Percentiles rank a stretch among this genome's conserved stretches.
These are phyloP conservation scores for Aselliscus stoliczkanus DNA, from an alignment of 2,797 vertebrate genomes.

Conservation along the genomic window DNA sequence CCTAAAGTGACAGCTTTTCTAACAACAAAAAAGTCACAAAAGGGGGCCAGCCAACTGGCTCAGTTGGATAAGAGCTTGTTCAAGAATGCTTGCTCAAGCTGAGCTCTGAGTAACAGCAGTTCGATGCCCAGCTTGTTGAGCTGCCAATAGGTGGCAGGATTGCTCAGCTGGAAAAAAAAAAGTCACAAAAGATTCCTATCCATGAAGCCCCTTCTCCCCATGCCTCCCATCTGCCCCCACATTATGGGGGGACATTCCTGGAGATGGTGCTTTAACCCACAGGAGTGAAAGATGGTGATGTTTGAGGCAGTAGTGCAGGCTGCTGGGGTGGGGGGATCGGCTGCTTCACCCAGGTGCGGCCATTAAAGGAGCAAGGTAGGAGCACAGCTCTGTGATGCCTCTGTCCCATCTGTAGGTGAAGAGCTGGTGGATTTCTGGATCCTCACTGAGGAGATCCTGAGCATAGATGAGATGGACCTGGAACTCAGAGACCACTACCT, in stretches of 20 bases:
- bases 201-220: background rate
- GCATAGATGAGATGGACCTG: slow-evolving; percentile 70
- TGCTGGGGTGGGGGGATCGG: background rate
- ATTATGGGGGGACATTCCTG: background rate
- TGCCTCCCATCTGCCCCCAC: background rate
- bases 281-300: background rate
- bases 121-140: too few species aligned
- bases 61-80: too few species aligned
- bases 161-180: too few species aligned
- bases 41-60: too few species aligned
- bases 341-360: background rate
- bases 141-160: too few species aligned
- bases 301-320: background rate
- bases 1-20: background rate
- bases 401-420: slow-evolving; percentile 76
- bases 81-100: too few species aligned
- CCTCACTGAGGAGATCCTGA: slow-evolving; percentile 80
- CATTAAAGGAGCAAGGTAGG: background rate
- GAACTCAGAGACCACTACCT: slow-evolving; percentile 73
- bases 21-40: background rate
- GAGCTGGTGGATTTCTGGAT: slow-evolving; percentile 84
- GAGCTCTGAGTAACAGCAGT: too few species aligned
- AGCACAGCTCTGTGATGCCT: background rate
- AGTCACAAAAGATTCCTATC: background rate
- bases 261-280: background rate